Conservation (phyloP, 2,888 invertebrate genomes). For the Synanthedon formicaeformis region DNA sequence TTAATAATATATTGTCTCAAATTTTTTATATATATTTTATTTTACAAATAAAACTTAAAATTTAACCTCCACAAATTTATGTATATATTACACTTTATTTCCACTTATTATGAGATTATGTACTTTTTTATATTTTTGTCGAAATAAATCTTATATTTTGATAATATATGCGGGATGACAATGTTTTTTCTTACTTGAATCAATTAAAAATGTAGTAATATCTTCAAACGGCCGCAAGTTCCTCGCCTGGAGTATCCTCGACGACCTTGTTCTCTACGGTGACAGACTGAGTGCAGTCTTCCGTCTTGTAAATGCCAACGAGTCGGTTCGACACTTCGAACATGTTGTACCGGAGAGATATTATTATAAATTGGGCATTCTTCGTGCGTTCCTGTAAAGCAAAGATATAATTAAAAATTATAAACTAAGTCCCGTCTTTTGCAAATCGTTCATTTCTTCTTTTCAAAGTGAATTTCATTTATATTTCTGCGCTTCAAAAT, state of each 20-base stretch:
- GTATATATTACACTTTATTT: no score
- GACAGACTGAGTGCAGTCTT: slow-evolving; percentile 86
- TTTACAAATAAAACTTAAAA: no score
- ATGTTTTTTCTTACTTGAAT: neutral
- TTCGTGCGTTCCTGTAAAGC: slow-evolving; percentile 85
- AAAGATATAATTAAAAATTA: neutral
- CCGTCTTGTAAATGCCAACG: slow-evolving; percentile 95
- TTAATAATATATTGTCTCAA: no score
- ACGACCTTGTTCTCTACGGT: slow-evolving; percentile 70
- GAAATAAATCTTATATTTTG: neutral
- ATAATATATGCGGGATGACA: neutral
- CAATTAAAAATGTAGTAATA: no score
- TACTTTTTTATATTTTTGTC: neutral
- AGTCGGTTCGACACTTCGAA: slow-evolving; percentile 93
- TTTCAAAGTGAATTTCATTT: no score
- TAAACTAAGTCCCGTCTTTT: no score
- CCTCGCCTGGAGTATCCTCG: slow-evolving; percentile 10
- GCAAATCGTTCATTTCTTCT: no score
- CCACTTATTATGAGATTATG: no score
- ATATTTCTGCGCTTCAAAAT: no score
- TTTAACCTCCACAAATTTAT: no score
- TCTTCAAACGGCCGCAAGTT: neutral
- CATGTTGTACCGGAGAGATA: slow-evolving; percentile 97
- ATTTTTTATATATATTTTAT: no score
- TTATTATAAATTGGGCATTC: slow-evolving; percentile 98